Base-by-base conservation (phyloP, 2,113 vertebrate species). In the Pampusana beccarii region DNA sequence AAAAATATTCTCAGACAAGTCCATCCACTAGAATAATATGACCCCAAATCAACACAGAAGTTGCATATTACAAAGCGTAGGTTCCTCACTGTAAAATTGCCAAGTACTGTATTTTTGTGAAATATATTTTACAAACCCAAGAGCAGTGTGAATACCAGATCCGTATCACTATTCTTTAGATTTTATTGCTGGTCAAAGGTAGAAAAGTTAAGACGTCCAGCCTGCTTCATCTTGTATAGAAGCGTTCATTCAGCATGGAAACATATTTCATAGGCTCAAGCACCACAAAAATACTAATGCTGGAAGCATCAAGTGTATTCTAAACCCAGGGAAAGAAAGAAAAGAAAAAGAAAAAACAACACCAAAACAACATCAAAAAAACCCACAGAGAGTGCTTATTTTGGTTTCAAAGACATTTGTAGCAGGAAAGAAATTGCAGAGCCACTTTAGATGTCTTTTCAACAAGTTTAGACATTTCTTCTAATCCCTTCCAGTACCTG, bases 401-500 rank as follows among this genome's bases (percentile, higher is more conserved):
- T 58, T 48, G 51, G 34, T 79, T 92, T 96, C 93, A 95, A 84
- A 95, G 65, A 8, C 48, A 17, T 89, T 78, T 93, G 77, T 46
- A 73, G 64, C 67, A 70, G 88, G 88, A 81, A 87, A 91, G 57
- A 92, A 80, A 91, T 50, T 46, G 75, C 69, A 82, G 65, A 91
- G 31, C 31, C 48, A 75, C 84, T 95, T 95, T 5, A 64, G 67
- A 24, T 65, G 73, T 80, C 44, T 94, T 92, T 89, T 79, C 73
- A 91, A 74, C 86, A 82, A 93, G 83, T 95, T 94, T 17, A 67
- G 91, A 65, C 21, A 0, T 74, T 89, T 53, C 73, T 61, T 54
- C 42, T 95, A 85, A 94, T 94, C 89, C 91, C 56, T 88, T 87
- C 67, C 82, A 70, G 75, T 79, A 36, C 31, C 86, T 88, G 86